Base-by-base conservation (phyloP, 2,113 vertebrate genomes). In the Hippolais icterina region DNA sequence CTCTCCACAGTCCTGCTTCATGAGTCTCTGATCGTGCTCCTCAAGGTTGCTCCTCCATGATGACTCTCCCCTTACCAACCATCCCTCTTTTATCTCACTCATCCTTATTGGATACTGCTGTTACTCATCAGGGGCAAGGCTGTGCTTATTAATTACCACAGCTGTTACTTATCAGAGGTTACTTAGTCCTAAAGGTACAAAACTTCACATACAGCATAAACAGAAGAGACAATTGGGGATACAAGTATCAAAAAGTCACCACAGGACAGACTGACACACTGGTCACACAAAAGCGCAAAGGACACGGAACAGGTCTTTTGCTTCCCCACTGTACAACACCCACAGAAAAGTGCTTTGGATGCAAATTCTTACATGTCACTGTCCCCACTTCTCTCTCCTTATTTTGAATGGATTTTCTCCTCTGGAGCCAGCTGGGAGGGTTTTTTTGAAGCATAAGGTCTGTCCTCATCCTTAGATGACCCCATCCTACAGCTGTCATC, bases 231-330 rank as follows among this genome's bases (percentile, higher is more conserved):
- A 39, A 39, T 39, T 39, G 8, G 37, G 37, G 37, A 39, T 39
- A 39, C 37, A 39, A 39, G 37, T 39, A 39, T 39, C 37, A 39
- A 39, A 21, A 22, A 37, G 27, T 5, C 76, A 21, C 27, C 24
- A 21, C 63, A 81, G 33, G 35, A 39, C 37, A 39, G 21, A 9
- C 33, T 57, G 64, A 9, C 12, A 21, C 4, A 3, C 15, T 61
- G 20, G 8, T 39, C 35, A 39, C 1, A 6, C 6, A 81, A 50
- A 31, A 59, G 4, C 46, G 13, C 16, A 47, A 60, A 70, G 31
- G 27, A 56, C 33, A 60, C 0, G 0, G 28, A 75, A 29, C 7
- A n/a, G 5, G 1, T 5, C 19, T 2, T 31, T 52, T 66, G 11
- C 12, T 91, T 83, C 65, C 14, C 6, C 23, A 41, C 41, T 56